Conservation (phyloP, 2,888 invertebrate genomes). For the Hartigia nigra region DNA sequence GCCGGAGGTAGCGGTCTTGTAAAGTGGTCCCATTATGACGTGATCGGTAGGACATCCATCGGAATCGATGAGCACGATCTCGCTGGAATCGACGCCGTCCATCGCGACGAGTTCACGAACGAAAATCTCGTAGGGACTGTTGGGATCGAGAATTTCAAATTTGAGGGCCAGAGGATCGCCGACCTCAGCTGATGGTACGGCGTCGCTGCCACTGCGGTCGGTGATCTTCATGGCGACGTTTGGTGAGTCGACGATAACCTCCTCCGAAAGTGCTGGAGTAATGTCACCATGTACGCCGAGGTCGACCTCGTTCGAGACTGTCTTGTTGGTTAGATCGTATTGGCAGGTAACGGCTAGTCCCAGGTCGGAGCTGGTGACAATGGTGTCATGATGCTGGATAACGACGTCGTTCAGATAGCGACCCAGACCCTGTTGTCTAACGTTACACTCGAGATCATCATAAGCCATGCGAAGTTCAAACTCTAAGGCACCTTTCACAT, state of each 20-base stretch:
- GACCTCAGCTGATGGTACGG: conserved; percentile 89
- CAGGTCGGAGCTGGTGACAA: conserved; percentile 93
- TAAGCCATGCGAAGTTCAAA: conserved; percentile 93
- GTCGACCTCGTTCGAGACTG: conserved; percentile 92
- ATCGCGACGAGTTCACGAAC: conserved; percentile 93
- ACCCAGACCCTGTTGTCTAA: conserved; percentile 88
- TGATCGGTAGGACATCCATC: conserved; percentile 94
- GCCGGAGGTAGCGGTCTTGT: conserved; percentile 82
- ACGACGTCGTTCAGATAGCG: conserved; percentile 92
- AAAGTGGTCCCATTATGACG: conserved; percentile 92
- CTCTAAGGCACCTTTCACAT: conserved; percentile 87
- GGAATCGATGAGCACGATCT: conserved; percentile 91
- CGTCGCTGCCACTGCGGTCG: conserved; percentile 84
- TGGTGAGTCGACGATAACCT: conserved; percentile 92
- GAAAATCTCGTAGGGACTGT: conserved; percentile 95
- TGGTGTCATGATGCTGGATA: conserved; percentile 95
- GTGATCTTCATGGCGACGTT: conserved; percentile 95
- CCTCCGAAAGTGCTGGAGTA: conserved; percentile 86
- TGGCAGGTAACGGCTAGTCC: conserved; percentile 94
- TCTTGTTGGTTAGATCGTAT: conserved; percentile 94
- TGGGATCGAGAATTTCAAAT: conserved; percentile 92
- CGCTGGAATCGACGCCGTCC: conserved; percentile 93
- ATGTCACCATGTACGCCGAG: conserved; percentile 91
- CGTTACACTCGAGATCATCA: conserved; percentile 92
- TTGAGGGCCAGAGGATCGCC: conserved; percentile 91